Conservation (phyloP, 2,888 invertebrate genomes). For the Hyposoter didymator region DNA sequence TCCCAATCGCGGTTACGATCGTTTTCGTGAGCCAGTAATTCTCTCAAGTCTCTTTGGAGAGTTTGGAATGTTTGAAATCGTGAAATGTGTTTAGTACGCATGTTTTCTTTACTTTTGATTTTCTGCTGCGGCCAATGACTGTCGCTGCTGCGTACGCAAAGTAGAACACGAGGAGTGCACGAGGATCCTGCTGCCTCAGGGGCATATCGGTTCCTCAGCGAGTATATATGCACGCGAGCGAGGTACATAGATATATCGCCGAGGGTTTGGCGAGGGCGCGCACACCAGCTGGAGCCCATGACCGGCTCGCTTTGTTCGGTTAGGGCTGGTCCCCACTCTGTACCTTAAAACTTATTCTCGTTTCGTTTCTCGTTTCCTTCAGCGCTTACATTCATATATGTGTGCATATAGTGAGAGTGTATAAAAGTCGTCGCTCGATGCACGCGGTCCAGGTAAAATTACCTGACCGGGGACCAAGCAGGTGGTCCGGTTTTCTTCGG, state of each 20-base stretch:
- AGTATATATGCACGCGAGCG: not conserved
- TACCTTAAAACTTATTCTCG: conserved; percentile 46
- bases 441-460: conserved; percentile 65
- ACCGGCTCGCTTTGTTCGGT: conserved; percentile 67
- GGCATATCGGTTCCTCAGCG: conserved; percentile 46
- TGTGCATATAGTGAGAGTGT: not conserved
- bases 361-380: conserved; percentile 36
- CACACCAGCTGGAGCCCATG: conserved; percentile 61
- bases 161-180: conserved; percentile 24
- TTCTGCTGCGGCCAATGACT: not conserved
- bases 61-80: not conserved
- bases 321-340: conserved; percentile 35
- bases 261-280: conserved; percentile 40
- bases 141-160: not conserved
- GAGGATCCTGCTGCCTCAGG: conserved; percentile 9
- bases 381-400: conserved; percentile 3
- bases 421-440: conserved; percentile 31
- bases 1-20: not conserved
- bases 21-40: not conserved
- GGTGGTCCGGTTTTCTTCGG: conserved; percentile 60
- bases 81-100: not conserved
- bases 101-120: not conserved
- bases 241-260: not conserved
- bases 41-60: not conserved
- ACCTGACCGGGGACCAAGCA: conserved; percentile 63